A percentile compares a stretch with the other conserved stretches of the same genome.
phyloP scores from a whole-genome alignment of 2,888 invertebrate genomes.

The Ichneumon xanthorius region DNA sequence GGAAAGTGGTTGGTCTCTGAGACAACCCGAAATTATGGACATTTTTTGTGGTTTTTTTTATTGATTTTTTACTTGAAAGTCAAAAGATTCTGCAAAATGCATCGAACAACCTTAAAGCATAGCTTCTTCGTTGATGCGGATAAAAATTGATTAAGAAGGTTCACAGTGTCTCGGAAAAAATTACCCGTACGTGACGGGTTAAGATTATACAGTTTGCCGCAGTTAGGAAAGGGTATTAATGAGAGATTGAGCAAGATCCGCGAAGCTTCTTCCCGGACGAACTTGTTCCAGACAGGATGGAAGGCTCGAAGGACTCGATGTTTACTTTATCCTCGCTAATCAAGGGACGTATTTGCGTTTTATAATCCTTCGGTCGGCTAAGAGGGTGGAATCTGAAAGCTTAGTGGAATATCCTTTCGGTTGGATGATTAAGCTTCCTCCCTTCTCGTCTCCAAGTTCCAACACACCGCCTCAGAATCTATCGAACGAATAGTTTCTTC shows the following conservation, averaged over 20 bases:
- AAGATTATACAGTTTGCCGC: conserved; percentile 10
- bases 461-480: conserved; percentile 30
- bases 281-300: conserved; percentile 35
- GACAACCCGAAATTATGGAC: conserved; percentile 80
- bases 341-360: conserved; percentile 85
- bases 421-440: conserved; percentile 77
- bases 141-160: not conserved
- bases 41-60: conserved; percentile 62
- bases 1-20: conserved; percentile 82
- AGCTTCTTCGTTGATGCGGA: not conserved
- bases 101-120: no score
- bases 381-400: conserved; percentile 84
- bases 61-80: no score
- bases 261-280: conserved; percentile 26
- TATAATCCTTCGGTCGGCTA: conserved; percentile 83
- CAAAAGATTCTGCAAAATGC: no score
- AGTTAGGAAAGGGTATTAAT: conserved; percentile 27
- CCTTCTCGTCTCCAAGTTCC: conserved; percentile 9
- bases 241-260: conserved; percentile 46
- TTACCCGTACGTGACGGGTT: not conserved
- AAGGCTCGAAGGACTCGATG: conserved; percentile 74
- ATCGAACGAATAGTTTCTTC: not conserved
- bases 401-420: conserved; percentile 83
- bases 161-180: not conserved
- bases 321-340: conserved; percentile 84